Conservation (phyloP, 2,113 vertebrate genomes). For the Gallinago jamesoni region DNA sequence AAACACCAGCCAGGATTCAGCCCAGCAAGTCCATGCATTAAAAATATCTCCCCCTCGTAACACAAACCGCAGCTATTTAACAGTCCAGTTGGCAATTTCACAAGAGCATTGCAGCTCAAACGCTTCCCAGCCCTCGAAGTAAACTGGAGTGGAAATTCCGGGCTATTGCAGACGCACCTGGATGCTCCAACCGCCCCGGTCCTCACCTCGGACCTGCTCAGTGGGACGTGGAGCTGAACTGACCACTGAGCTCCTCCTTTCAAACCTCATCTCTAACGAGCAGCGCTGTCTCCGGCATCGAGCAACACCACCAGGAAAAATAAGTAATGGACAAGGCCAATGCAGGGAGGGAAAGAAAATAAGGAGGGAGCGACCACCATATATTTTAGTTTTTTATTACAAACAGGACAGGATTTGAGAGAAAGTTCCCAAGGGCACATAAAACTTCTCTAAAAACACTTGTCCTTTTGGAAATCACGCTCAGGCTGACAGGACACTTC, state of each 20-base stretch:
- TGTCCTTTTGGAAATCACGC: not conserved
- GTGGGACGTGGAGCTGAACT: not conserved
- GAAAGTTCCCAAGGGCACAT: not conserved
- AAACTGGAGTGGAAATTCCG: not conserved
- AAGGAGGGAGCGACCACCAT: not conserved
- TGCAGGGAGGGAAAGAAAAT: not conserved
- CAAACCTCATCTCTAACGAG: not conserved
- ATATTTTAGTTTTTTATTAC: not conserved
- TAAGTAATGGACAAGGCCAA: not conserved
- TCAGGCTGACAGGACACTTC: not conserved
- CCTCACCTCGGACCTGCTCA: not conserved
- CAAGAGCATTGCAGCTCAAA: not conserved
- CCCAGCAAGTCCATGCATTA: not conserved
- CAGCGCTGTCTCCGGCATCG: not conserved
- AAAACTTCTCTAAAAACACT: not conserved
- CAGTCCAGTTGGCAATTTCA: conserved; percentile 50
- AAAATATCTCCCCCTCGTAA: conserved; percentile 26
- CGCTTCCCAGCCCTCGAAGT: not conserved
- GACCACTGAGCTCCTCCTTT: not conserved
- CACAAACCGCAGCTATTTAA: conserved; percentile 49
- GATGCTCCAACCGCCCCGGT: not conserved
- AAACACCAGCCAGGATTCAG: not conserved
- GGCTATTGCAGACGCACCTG: not conserved
- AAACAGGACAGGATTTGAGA: accelerated
- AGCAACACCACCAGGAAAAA: not conserved